These are phyloP conservation scores for Globia sparganii DNA, from an alignment of 2,888 invertebrate species.

Conservation along the genomic window DNA sequence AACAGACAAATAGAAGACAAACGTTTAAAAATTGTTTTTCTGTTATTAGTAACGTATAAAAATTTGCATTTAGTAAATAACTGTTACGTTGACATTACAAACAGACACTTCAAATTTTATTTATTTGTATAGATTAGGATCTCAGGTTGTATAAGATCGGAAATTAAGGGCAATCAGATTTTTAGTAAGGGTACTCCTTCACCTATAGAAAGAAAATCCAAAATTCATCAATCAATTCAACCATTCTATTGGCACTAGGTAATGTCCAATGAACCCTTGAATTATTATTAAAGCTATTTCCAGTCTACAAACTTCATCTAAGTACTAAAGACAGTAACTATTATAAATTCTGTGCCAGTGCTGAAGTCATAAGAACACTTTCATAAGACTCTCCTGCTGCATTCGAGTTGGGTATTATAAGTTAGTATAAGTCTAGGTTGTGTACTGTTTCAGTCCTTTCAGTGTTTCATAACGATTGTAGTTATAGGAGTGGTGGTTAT, in stretches of 20 bases:
- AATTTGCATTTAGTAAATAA: no score
- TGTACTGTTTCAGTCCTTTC: conserved; percentile 7
- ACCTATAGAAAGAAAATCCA: no score
- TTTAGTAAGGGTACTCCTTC: no score
- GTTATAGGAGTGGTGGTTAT: neutral
- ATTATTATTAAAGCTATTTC: conserved; percentile 11
- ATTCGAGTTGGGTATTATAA: conserved; percentile 17
- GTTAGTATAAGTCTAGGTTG: conserved; percentile 3
- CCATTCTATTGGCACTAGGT: neutral
- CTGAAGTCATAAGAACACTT: conserved; percentile 31
- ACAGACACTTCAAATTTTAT: no score
- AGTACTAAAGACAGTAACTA: neutral
- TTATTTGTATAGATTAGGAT: no score
- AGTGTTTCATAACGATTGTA: conserved; percentile 18
- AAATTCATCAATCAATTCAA: neutral
- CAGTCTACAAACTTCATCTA: conserved; percentile 21
- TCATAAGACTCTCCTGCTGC: conserved; percentile 17
- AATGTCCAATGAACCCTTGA: neutral
- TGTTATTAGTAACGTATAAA: no score
- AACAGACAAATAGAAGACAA: no score
- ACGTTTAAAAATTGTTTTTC: no score
- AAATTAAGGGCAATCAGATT: no score
- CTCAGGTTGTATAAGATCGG: no score
- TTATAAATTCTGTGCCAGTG: conserved; percentile 40
- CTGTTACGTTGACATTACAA: no score